Conservation (phyloP, 1,140 invertebrate species). For the Chrysomallon squamiferum region DNA sequence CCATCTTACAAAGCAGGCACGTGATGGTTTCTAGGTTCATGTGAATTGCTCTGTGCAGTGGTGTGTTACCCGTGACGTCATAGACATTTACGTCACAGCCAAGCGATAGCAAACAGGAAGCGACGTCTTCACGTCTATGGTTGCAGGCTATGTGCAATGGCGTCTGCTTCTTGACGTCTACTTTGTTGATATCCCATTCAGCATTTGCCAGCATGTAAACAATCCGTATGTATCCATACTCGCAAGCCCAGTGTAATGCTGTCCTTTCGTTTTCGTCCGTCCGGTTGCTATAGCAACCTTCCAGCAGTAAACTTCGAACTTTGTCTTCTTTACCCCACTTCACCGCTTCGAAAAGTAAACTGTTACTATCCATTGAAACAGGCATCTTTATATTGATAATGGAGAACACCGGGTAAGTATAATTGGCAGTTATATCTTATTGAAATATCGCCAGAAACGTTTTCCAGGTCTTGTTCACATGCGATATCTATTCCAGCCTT, state of each 20-base stretch:
- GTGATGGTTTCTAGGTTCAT: conserved; percentile 43
- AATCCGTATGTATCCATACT: conserved; percentile 45
- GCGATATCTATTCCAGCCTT: no score
- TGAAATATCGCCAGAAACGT: no score
- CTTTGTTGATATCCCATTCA: conserved; percentile 37
- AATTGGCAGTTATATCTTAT: no score
- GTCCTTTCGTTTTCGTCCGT: conserved; percentile 38
- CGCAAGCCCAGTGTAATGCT: conserved; percentile 52
- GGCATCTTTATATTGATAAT: conserved; percentile 9
- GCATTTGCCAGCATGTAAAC: conserved; percentile 34
- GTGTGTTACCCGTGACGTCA: conserved; percentile 42
- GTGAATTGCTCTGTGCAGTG: conserved; percentile 52
- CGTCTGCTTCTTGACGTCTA: conserved; percentile 46
- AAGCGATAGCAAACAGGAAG: conserved; percentile 38
- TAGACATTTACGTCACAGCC: conserved; percentile 41
- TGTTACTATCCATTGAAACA: conserved; percentile 23
- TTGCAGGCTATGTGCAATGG: conserved; percentile 53
- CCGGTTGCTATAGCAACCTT: conserved; percentile 18
- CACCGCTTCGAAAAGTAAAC: conserved; percentile 40
- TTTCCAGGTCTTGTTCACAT: no score
- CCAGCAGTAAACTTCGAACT: conserved; percentile 27
- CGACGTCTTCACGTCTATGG: conserved; percentile 40
- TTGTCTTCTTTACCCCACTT: conserved; percentile 42
- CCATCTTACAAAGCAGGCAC: conserved; percentile 43
- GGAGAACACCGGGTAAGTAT: no score